A percentile compares a stretch with the other conserved stretches of the same genome.
These are phyloP conservation scores for Drosophila histrio DNA, from an alignment of 2,888 invertebrate species.

Conservation along the genomic window DNA sequence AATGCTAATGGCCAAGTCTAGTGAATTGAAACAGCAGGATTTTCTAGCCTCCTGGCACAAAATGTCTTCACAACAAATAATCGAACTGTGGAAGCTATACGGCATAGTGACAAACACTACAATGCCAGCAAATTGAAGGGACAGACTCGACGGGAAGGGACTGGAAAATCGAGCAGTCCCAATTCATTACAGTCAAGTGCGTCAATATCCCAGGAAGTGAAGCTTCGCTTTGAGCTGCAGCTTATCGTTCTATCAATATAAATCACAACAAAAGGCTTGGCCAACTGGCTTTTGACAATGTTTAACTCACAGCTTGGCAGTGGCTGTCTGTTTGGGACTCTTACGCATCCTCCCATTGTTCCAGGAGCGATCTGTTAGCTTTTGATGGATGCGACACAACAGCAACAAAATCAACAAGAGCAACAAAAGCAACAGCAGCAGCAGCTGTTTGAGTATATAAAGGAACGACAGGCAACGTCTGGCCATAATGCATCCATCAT, in stretches of 20 bases:
- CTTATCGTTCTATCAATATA: conserved; percentile 70
- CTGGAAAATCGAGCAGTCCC: neutral
- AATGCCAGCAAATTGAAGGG: conserved; percentile 7
- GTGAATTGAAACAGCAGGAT: conserved; percentile 81
- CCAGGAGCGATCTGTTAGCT: conserved; percentile 32
- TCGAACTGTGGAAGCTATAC: conserved; percentile 32
- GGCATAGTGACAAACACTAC: neutral
- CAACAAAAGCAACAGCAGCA: conserved; percentile 5
- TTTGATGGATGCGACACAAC: conserved; percentile 66
- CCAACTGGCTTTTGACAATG: conserved; percentile 67
- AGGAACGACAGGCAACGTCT: conserved; percentile 38
- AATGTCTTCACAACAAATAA: conserved; percentile 16
- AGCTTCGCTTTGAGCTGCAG: conserved; percentile 12
- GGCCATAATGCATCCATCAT: conserved; percentile 51
- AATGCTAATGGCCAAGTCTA: neutral
- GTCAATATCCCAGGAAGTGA: conserved; percentile 45
- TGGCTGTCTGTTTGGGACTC: conserved; percentile 21
- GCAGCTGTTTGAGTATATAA: conserved; percentile 41
- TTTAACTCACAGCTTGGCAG: conserved; percentile 47
- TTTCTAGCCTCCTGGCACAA: conserved; percentile 37
- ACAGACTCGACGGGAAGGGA: too few relatives aligned
- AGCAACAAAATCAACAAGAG: conserved; percentile 31
- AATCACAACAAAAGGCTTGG: conserved; percentile 72
- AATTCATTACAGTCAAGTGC: conserved; percentile 63
- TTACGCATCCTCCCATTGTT: conserved; percentile 59